Percentiles rank a stretch among this genome's conserved stretches.
Evolutionary conservation across 2,797 vertebrate species (phyloP).

Genomic region (Tenualosa thibaudeaui): DNA sequence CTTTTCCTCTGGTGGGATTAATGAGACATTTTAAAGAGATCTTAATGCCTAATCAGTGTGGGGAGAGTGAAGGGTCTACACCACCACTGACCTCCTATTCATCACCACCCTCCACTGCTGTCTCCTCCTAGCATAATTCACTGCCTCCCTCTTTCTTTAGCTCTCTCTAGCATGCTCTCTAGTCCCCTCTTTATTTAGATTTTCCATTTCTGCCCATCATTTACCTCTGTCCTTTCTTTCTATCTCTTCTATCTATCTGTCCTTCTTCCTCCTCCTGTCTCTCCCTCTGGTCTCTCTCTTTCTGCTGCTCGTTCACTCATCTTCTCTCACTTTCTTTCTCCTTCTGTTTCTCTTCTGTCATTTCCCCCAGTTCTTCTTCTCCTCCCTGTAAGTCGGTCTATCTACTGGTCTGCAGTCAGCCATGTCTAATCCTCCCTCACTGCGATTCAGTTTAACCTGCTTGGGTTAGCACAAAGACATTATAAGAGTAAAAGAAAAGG

Average conservation of each 20-base stretch:
- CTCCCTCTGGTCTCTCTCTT: not conserved
- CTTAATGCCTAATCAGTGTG: conserved; percentile 19
- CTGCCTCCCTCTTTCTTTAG: not conserved
- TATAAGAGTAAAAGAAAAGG: not conserved
- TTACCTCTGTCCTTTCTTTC: not conserved
- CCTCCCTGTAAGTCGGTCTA: not conserved
- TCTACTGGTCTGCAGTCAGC: not conserved
- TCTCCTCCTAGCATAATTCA: not conserved
- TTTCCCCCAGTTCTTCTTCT: not conserved
- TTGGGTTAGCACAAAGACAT: not conserved
- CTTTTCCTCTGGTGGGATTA: conserved; percentile 24
- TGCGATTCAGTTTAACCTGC: not conserved
- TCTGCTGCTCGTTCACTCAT: not conserved
- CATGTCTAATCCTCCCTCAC: not conserved
- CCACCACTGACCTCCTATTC: not conserved
- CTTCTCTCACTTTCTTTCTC: conserved; percentile 5
- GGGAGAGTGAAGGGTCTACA: not conserved
- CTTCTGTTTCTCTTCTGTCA: not conserved
- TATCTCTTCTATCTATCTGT: too few relatives aligned
- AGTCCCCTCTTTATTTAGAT: not conserved
- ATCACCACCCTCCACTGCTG: conserved; percentile 11
- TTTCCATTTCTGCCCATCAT: not conserved
- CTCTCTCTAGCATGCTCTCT: not conserved
- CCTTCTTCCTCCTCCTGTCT: not conserved
- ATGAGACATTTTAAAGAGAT: conserved; percentile 29